Percentiles rank a stretch among this genome's conserved stretches.
phyloP scores from a whole-genome alignment of 2,113 vertebrate species.

The Cathartes aura region DNA sequence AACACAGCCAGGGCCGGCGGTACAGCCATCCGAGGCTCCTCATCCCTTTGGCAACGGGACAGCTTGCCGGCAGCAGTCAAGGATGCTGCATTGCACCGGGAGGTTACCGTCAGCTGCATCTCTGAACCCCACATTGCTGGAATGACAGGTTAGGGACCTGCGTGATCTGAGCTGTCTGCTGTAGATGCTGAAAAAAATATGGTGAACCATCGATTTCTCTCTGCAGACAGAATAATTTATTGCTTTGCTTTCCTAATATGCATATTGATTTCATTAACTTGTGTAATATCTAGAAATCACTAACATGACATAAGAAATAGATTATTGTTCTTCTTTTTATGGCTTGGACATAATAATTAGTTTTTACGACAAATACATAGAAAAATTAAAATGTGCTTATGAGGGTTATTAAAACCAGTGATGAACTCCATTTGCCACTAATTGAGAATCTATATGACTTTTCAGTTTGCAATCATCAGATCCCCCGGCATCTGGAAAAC shows the following conservation, averaged over 20 bases:
- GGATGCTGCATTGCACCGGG: fast-evolving
- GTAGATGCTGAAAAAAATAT: fast-evolving
- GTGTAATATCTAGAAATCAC: neutral
- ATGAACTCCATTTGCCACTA: neutral
- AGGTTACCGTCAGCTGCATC: fast-evolving
- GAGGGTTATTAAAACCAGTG: neutral
- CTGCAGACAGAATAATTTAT: neutral
- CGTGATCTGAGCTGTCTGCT: neutral
- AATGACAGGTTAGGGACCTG: fast-evolving
- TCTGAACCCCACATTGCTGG: fast-evolving
- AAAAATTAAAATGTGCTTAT: neutral
- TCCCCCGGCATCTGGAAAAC: neutral
- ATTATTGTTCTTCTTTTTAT: slow-evolving; percentile 17
- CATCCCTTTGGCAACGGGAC: fast-evolving
- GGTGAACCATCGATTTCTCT: neutral
- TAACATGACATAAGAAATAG: neutral
- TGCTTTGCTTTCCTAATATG: neutral
- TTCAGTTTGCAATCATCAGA: neutral
- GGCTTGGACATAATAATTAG: slow-evolving; percentile 16
- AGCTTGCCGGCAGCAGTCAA: neutral
- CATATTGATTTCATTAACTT: neutral
- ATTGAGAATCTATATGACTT: neutral
- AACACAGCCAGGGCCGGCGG: no score
- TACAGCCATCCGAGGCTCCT: fast-evolving
- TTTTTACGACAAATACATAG: neutral